Percentiles rank a stretch among this genome's conserved stretches.
Evolutionary conservation across 2,888 invertebrate species (phyloP).

Genomic region (Polylopha cassiicola): DNA sequence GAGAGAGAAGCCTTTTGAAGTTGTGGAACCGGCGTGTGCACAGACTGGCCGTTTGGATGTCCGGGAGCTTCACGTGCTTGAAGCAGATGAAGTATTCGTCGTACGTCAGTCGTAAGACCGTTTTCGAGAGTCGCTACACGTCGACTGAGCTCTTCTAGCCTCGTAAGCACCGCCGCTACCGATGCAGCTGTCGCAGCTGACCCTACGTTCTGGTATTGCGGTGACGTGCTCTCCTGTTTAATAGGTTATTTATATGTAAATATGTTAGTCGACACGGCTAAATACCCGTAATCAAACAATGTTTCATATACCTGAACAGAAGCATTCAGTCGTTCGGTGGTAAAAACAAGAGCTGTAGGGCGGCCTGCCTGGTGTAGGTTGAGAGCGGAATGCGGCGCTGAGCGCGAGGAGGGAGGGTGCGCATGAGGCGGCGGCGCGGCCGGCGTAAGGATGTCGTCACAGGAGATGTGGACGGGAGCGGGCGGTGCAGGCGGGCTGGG

Average conservation of each 20-base stretch:
- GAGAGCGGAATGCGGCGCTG: constrained; percentile 69
- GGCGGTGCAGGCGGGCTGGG: constrained; percentile 75
- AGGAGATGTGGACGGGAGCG: constrained; percentile 63
- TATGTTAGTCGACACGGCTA: no score
- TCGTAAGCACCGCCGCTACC: constrained; percentile 76
- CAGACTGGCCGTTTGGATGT: constrained; percentile 46
- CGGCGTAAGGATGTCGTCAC: constrained; percentile 66
- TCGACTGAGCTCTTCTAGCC: constrained; percentile 83
- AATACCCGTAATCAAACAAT: no score
- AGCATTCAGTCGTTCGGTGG: constrained; percentile 51
- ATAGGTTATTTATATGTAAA: neutral
- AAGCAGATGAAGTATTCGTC: constrained; percentile 82
- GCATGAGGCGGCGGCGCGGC: constrained; percentile 46
- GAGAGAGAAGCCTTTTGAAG: constrained; percentile 63
- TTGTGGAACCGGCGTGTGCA: constrained; percentile 59
- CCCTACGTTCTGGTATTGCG: constrained; percentile 70
- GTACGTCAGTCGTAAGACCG: constrained; percentile 84
- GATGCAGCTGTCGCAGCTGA: constrained; percentile 55
- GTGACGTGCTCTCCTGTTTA: constrained; percentile 61
- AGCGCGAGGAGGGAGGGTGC: constrained; percentile 61
- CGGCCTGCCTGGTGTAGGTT: constrained; percentile 66
- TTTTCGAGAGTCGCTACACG: constrained; percentile 84
- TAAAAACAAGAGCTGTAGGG: constrained; percentile 55
- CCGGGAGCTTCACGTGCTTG: constrained; percentile 62
- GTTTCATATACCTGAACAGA: constrained; percentile 14